Evolutionary conservation across 2,797 vertebrate species (phyloP), one percentile per base, ranked within the genome.

Genomic region (Miichthys miiuy): DNA sequence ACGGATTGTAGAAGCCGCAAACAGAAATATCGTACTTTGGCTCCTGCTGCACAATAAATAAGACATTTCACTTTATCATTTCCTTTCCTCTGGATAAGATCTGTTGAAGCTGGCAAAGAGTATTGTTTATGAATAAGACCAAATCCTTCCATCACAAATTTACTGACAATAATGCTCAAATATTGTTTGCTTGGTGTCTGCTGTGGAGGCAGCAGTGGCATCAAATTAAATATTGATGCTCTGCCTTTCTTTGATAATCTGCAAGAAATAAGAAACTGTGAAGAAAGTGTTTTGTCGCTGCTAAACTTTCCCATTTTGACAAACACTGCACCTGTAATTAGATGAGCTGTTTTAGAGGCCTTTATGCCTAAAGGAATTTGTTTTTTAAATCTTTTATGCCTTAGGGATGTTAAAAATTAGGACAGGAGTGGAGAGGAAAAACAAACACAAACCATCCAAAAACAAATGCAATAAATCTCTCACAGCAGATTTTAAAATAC

Each of bases 201-300:
- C 85, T 75, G 74, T 13, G 52, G 82, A 87, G 88, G 81, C 85
- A 87, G 79, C 82, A 46, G 80, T 72, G 78, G 77, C 70, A 57
- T 82, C 75, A 82, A 87, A 92, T 91, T 70, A 91, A 93, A 93
- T 92, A 91, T 92, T 91, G 88, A 93, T 92, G 85, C 79, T 61
- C 34, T 27, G 76, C 81, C 62, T 80, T 65, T 88, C 67, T 90
- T 85, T 88, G 84, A 86, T 92, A 85, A 85, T 87, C 75, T 81
- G 55, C 68, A 76, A 83, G 71, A 86, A 90, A 88, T 74, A 72
- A 80, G 72, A 81, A 84, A 62, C 62, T 48, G 80, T 64, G 52
- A 60, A 66, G 68, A 67, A 82, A 87, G 82, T 81, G 51, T 81
- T 86, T 71, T 80, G 56, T 81, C 52, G 44, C 57, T 30, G 52